These are phyloP conservation scores for Phalera bucephala DNA, from an alignment of 2,888 invertebrate genomes.

Conservation along the genomic window DNA sequence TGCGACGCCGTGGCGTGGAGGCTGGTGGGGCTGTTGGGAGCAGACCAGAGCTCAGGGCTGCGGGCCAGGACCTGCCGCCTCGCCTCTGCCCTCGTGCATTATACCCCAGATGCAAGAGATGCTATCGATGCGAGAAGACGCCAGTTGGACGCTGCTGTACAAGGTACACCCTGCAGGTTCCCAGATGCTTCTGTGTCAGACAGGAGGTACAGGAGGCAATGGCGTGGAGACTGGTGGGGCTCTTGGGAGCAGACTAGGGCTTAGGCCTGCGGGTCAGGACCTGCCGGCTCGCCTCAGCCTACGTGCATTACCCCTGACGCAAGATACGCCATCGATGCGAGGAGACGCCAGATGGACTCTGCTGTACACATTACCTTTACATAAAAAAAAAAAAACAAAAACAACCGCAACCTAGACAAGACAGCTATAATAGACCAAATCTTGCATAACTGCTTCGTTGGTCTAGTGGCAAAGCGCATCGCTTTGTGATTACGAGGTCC, in stretches of 20 bases:
- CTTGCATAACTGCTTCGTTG: no score
- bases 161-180: no score
- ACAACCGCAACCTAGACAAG: no score
- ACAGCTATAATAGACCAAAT: no score
- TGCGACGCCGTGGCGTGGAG: slow-evolving; percentile 94
- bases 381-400: no score
- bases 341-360: slow-evolving; percentile 89
- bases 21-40: slow-evolving; percentile 89
- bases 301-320: slow-evolving; percentile 85
- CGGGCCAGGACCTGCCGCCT: slow-evolving; percentile 85
- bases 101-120: slow-evolving; percentile 86
- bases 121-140: slow-evolving; percentile 86
- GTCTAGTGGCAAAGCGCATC: no score
- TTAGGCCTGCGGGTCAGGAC: slow-evolving; percentile 85
- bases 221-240: slow-evolving; percentile 92
- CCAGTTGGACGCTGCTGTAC: slow-evolving; percentile 92
- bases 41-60: slow-evolving; percentile 82
- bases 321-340: slow-evolving; percentile 86
- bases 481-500: no score
- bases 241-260: slow-evolving; percentile 85
- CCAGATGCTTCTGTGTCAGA: no score
- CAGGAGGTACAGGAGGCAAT: no score
- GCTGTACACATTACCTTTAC: no score
- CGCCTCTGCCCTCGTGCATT: slow-evolving; percentile 83
- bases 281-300: slow-evolving; percentile 81